These are phyloP conservation scores for Cheilosia vernalis DNA, from an alignment of 2,888 invertebrate species.

Conservation along the genomic window DNA sequence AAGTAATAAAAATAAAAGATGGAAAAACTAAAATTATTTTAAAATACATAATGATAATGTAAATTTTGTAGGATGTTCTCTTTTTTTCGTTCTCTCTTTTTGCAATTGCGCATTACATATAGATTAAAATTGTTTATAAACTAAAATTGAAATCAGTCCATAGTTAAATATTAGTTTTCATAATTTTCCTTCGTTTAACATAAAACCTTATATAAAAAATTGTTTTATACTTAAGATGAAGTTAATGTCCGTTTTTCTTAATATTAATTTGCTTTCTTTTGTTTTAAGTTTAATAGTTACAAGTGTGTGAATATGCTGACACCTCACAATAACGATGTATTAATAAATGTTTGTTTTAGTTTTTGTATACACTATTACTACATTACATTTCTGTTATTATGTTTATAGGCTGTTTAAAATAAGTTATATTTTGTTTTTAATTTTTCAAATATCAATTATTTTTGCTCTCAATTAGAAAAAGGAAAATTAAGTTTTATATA, in stretches of 20 bases:
- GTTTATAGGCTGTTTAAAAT: slow-evolving; percentile 27
- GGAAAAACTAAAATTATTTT: not conserved
- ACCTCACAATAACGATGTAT: slow-evolving; percentile 71
- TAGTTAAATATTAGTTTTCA: slow-evolving; percentile 67
- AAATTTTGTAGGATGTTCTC: slow-evolving; percentile 37
- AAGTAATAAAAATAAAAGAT: not conserved
- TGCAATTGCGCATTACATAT: slow-evolving; percentile 22
- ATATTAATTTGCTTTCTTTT: slow-evolving; percentile 43
- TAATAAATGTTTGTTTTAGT: slow-evolving; percentile 51
- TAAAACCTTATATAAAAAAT: slow-evolving; percentile 35
- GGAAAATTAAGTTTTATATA: slow-evolving; percentile 45
- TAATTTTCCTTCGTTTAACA: slow-evolving; percentile 34
- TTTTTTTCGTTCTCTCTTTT: slow-evolving; percentile 18
- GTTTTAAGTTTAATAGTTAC: slow-evolving; percentile 63
- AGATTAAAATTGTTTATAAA: slow-evolving; percentile 51
- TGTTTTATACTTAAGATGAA: slow-evolving; percentile 26
- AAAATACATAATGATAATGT: slow-evolving; percentile 38
- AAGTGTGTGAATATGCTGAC: slow-evolving; percentile 67
- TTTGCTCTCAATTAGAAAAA: slow-evolving; percentile 43
- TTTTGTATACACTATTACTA: slow-evolving; percentile 57
- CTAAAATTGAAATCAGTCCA: slow-evolving; percentile 77
- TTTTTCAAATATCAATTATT: slow-evolving; percentile 11
- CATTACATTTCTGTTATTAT: slow-evolving; percentile 58
- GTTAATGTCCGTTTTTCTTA: slow-evolving; percentile 48
- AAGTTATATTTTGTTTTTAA: slow-evolving; percentile 17